Percentiles rank a stretch among this genome's conserved stretches.
phyloP scores from a whole-genome alignment of 2,797 vertebrate genomes.

The Sternotherus odoratus region DNA sequence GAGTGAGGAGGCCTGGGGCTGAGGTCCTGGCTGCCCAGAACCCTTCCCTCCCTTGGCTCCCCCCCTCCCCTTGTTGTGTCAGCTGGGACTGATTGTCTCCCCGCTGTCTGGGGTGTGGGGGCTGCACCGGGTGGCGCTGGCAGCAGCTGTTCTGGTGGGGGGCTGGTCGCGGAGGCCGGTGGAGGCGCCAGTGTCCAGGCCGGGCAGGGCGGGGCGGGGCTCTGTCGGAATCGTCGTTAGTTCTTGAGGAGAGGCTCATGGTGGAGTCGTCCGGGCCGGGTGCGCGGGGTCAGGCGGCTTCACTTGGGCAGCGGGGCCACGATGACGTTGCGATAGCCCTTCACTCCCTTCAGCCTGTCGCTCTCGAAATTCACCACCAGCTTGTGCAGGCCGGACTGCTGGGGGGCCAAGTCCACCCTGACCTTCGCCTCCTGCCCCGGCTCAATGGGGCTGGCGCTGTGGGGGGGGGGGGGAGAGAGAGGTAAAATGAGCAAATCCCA shows the following conservation, averaged over 20 bases:
- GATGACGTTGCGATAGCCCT: conserved; percentile 92
- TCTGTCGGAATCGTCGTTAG: not conserved
- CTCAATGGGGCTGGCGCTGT: conserved; percentile 78
- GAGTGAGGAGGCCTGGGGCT: not conserved
- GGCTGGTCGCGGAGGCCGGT: not conserved
- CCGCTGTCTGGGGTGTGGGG: no score
- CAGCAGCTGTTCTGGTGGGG: not conserved
- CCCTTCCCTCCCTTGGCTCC: no score
- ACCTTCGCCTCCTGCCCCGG: conserved; percentile 85
- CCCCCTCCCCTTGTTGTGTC: no score
- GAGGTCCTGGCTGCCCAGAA: no score
- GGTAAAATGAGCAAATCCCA: not conserved
- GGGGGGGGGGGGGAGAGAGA: accelerated
- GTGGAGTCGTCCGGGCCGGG: not conserved
- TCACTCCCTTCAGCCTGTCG: conserved; percentile 88
- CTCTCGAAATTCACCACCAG: conserved; percentile 94
- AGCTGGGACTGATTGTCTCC: not conserved
- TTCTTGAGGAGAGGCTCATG: not conserved
- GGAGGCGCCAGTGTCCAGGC: not conserved
- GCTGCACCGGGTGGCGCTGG: not conserved
- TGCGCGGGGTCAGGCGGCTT: not conserved
- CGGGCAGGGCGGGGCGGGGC: not conserved
- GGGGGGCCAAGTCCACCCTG: conserved; percentile 87
- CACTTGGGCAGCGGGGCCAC: conserved; percentile 77
- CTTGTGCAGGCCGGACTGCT: conserved; percentile 85